A percentile compares a stretch with the other conserved stretches of the same genome.
phyloP scores from a whole-genome alignment of 2,113 vertebrate genomes.

The Brachirus orientalis region DNA sequence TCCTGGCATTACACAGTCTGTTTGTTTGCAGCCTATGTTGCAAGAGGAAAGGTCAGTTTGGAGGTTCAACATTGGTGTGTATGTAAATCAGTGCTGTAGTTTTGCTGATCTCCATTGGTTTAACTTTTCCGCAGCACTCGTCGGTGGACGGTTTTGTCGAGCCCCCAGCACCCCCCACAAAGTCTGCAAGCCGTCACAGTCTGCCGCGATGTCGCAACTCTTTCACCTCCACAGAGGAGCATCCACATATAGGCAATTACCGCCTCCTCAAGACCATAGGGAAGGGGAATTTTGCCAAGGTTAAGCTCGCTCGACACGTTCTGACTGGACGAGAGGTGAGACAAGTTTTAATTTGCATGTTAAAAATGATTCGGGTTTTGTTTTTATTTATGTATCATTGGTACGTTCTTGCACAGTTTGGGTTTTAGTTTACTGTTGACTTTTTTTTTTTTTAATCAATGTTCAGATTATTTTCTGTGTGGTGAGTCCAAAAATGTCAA shows the following conservation, averaged over 20 bases:
- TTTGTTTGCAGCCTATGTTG: conserved; percentile 17
- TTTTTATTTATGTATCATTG: too few species aligned
- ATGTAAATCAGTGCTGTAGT: too few species aligned
- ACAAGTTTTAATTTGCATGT: conserved; percentile 6
- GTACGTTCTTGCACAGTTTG: too few species aligned
- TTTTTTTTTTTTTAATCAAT: too few species aligned
- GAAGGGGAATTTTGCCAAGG: conserved; percentile 97
- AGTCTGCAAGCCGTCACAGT: conserved; percentile 92
- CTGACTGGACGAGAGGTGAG: conserved; percentile 96
- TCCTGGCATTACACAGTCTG: conserved; percentile 37
- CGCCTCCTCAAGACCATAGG: conserved; percentile 96
- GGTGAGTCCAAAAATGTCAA: too few species aligned
- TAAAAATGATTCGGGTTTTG: too few species aligned
- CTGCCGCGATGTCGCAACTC: conserved; percentile 93
- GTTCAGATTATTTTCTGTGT: too few species aligned
- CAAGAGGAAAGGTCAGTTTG: background rate
- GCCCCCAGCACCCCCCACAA: conserved; percentile 86
- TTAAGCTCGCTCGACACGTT: conserved; percentile 93
- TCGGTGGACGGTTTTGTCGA: conserved; percentile 93
- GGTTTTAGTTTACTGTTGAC: too few species aligned
- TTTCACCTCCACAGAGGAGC: conserved; percentile 89
- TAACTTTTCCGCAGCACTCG: conserved; percentile 83
- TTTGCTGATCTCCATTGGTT: conserved; percentile 25
- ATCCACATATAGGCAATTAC: conserved; percentile 94
- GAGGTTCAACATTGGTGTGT: background rate